Base-by-base conservation (phyloP, 2,113 vertebrate species). In the Zapus hudsonius region DNA sequence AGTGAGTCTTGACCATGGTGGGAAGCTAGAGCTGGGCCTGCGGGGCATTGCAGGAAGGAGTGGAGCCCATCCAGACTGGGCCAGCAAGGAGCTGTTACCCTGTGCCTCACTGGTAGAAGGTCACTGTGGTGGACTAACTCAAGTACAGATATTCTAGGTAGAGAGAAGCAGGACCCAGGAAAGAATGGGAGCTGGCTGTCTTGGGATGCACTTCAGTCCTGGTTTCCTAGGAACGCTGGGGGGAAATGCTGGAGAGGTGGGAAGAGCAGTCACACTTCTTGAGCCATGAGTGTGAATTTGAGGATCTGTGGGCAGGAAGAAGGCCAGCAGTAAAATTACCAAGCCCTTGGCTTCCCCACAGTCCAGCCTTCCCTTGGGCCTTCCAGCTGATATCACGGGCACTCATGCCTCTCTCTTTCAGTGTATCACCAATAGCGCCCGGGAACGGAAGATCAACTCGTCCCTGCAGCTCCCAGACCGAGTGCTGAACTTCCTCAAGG, bases 401-500 rank as follows among this genome's bases (percentile, higher is more conserved):
- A 22, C 59, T 91, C 63, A 59, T 1, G 0, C 38, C 0, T 2
- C 38, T 1, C 64, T 75, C 76, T 84, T 44, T 1, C 97, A 99
- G 99, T 99, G 99, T 93, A 99, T 99, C 97, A 99, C 98, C 64
- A 98, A 98, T 61, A 97, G 96, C 10, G 98, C 98, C 6, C 98
- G 99, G 64, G 97, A 98, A 66, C 97, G 98, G 96, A 98, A 97
- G 97, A 99, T 99, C 97, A 97, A 96, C 83, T 99, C 99, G 0
- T 99, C 99, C 0, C 98, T 99, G 79, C 99, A 99, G 96, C 99
- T 99, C 98, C 99, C 99, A 0, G 99, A 99, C 97, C 99, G 99
- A 20, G 99, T 99, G 96, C 98, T 99, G 87, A 99, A 99, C 97
- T 99, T 99, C 67, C 98, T 99, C 95, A 99, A 99, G 97, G 99